phyloP scores from a whole-genome alignment of 2,797 vertebrate genomes.

The Spinus pinus region DNA sequence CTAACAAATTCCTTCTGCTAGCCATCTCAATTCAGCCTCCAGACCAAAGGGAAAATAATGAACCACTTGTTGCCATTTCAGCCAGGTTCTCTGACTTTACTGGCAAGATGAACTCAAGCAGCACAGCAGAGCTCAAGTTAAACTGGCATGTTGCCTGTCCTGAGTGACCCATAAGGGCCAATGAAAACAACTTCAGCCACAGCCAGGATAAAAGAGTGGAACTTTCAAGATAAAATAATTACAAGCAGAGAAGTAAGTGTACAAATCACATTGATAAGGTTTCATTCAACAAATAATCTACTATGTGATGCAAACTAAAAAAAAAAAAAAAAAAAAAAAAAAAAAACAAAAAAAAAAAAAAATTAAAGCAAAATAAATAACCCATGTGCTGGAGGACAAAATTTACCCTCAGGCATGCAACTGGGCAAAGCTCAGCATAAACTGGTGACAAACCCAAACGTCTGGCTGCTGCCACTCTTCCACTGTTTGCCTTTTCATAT shows the following conservation, averaged over 20 bases:
- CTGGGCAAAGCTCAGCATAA: background rate
- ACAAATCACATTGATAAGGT: background rate
- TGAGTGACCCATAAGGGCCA: background rate
- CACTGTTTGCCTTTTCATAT: background rate
- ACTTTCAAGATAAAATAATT: background rate
- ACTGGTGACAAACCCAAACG: background rate
- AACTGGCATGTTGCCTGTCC: background rate
- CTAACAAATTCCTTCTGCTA: background rate
- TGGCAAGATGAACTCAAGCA: background rate
- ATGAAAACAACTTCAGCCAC: background rate
- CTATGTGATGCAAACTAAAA: background rate
- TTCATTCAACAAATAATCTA: background rate
- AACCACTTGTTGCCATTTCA: background rate
- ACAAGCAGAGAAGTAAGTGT: background rate
- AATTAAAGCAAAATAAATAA: background rate
- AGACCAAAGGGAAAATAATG: background rate
- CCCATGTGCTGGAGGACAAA: background rate
- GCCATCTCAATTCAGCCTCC: background rate
- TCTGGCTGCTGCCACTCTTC: rapidly evolving
- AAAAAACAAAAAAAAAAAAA: background rate
- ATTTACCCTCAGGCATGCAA: background rate
- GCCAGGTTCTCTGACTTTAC: background rate
- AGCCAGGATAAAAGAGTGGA: background rate
- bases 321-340: background rate
- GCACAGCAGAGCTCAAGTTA: background rate